Conservation (phyloP, 2,113 vertebrate species). For the Callipepla squamata region DNA sequence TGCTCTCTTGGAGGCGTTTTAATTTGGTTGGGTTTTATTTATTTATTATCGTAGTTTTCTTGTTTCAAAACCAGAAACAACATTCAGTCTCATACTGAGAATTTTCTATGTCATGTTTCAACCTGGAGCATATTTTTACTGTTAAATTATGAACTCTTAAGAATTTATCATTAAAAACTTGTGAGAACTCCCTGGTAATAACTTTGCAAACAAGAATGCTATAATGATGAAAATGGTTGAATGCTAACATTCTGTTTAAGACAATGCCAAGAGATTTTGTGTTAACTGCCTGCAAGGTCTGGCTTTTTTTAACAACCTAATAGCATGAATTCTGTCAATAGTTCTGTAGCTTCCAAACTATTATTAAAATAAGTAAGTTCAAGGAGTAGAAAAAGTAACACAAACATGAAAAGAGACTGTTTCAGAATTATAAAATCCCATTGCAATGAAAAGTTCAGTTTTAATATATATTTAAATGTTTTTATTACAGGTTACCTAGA, state of each 20-base stretch:
- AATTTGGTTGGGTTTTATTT: neutral
- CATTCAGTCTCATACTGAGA: neutral
- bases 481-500: neutral
- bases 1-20: neutral
- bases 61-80: constrained; percentile 5
- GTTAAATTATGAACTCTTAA: constrained; percentile 41
- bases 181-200: neutral
- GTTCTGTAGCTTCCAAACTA: constrained; percentile 49
- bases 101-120: neutral
- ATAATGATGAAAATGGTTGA: constrained; percentile 58
- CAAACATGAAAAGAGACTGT: neutral
- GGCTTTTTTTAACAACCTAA: neutral
- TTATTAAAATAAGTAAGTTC: constrained; percentile 49
- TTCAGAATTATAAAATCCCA: neutral
- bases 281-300: constrained; percentile 45
- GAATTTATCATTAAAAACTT: constrained; percentile 29
- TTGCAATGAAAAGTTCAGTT: neutral
- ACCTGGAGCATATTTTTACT: neutral
- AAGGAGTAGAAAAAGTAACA: neutral
- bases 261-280: constrained; percentile 32
- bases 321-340: constrained; percentile 6
- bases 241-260: constrained; percentile 34
- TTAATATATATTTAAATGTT: neutral
- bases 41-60: neutral
- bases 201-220: constrained; percentile 21